These are phyloP conservation scores for Sarcophaga bullata DNA, from an alignment of 1,140 invertebrate species.

Conservation along the genomic window DNA sequence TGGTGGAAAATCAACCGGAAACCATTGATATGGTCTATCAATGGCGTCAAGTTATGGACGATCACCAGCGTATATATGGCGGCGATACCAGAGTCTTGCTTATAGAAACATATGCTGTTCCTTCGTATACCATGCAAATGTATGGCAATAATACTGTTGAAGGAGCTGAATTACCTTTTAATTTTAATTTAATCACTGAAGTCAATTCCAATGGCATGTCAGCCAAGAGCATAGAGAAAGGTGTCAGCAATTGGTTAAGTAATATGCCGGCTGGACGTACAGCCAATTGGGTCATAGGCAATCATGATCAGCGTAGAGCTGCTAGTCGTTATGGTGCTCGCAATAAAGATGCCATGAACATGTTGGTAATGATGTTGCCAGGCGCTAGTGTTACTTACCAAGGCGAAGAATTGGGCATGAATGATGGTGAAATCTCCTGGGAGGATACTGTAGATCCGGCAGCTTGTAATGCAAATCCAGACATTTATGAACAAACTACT, in stretches of 20 bases:
- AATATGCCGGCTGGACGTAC: conserved; percentile 64
- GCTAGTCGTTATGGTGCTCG: conserved; percentile 71
- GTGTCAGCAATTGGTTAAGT: conserved; percentile 67
- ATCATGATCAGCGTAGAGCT: conserved; percentile 74
- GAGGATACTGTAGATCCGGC: conserved; percentile 69
- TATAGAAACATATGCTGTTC: conserved; percentile 73
- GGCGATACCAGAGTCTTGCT: conserved; percentile 74
- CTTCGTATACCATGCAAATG: conserved; percentile 68
- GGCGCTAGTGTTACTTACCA: conserved; percentile 79
- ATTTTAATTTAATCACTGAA: conserved; percentile 68
- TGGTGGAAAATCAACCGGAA: conserved; percentile 72
- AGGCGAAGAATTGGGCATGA: conserved; percentile 75
- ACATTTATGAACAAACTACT: conserved; percentile 66
- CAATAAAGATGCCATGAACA: conserved; percentile 75
- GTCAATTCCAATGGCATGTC: conserved; percentile 66
- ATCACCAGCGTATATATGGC: conserved; percentile 66
- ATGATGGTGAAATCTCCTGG: conserved; percentile 71
- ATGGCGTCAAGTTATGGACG: conserved; percentile 72
- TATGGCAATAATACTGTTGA: conserved; percentile 69
- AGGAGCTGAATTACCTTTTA: conserved; percentile 72
- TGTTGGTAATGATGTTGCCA: conserved; percentile 76
- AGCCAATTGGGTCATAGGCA: conserved; percentile 73
- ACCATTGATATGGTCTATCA: conserved; percentile 72
- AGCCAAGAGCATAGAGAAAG: conserved; percentile 61
- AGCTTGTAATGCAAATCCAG: conserved; percentile 69